A percentile compares a stretch with the other conserved stretches of the same genome.
These are phyloP conservation scores for Drosophila suboccidentalis DNA, from an alignment of 2,888 invertebrate genomes.

Conservation along the genomic window DNA sequence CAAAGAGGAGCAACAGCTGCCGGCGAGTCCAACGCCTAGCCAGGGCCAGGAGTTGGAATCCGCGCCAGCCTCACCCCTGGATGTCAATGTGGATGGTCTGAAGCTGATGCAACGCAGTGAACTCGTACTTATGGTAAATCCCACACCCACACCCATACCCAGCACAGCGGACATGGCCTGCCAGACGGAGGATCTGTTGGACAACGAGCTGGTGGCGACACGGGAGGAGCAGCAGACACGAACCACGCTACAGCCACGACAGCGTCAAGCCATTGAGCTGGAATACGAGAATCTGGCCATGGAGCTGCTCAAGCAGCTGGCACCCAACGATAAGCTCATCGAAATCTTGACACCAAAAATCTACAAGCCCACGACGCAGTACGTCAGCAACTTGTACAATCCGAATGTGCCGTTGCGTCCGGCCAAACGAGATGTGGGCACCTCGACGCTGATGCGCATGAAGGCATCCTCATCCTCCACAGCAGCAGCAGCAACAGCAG, in stretches of 20 bases:
- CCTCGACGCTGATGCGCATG: slow-evolving; percentile 84
- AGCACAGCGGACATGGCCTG: slow-evolving; percentile 88
- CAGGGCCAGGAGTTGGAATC: slow-evolving; percentile 21
- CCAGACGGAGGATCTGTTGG: slow-evolving; percentile 87
- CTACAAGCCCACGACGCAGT: slow-evolving; percentile 83
- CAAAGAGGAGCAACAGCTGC: slow-evolving; percentile 12
- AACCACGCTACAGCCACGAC: slow-evolving; percentile 86
- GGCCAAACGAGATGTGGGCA: slow-evolving; percentile 85
- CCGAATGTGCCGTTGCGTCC: slow-evolving; percentile 83
- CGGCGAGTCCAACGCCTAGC: slow-evolving; percentile 27
- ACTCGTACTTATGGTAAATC: slow-evolving; percentile 88
- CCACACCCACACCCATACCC: slow-evolving; percentile 78
- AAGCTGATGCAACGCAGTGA: slow-evolving; percentile 89
- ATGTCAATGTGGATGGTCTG: slow-evolving; percentile 83
- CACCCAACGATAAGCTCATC: slow-evolving; percentile 88
- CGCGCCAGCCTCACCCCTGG: slow-evolving; percentile 58
- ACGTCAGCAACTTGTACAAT: slow-evolving; percentile 85
- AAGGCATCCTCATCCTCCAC: slow-evolving; percentile 38
- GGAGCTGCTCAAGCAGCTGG: slow-evolving; percentile 88
- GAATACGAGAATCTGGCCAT: slow-evolving; percentile 91
- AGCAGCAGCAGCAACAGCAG: not conserved
- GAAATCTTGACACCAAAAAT: slow-evolving; percentile 86
- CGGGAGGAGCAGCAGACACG: slow-evolving; percentile 77
- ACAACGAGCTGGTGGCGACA: slow-evolving; percentile 76
- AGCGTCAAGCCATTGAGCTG: slow-evolving; percentile 90